Base-by-base conservation (phyloP, 2,888 invertebrate species). In the Epirrita christyi region DNA sequence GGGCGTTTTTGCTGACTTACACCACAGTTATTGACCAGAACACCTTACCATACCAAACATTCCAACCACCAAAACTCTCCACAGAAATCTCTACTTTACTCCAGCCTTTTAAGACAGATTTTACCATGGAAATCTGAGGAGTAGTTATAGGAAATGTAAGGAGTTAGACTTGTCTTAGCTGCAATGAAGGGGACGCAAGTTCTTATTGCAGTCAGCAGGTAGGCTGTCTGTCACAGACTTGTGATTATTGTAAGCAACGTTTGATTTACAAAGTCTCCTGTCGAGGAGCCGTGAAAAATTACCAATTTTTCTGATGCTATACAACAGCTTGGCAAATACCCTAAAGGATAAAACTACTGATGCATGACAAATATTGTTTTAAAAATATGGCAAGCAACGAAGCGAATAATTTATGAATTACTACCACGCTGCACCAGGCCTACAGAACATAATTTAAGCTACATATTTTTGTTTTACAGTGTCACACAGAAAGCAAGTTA, bases 1-100 rank as follows among this genome's bases (percentile, higher is more conserved):
- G 81, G 55, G 70, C 67, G 85, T 91, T 91, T 91, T 91, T 91
- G 88, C 85, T 70, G 72, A 74, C 76, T 76, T 80, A 61, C 73
- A 70, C 77, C 80, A 68, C 79, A 72, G 81, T 82, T 88, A 84
- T 82, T 86, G 86, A 85, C 86, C 83, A 85, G 71, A 53, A 53
- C 41, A 40, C 11, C 1, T 5, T 4, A 7, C 5, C 8, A 11
- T 27, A 11, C 4, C 13, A 34, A 53, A 70, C 29, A 55, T 10
- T 53, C 0, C 56, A 76, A 75, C 60, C 29, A 15, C 41, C 65
- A 2, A 1, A 2, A 0, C 0, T 0, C 8, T 6, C 2, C 45
- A 56, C 13, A 6, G 38, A 15, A 66, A 55, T 45, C 28, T 8
- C 21, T 15, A 47, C 65, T 27, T 10, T 61, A 51, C n/a, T 0